Percentiles rank a stretch among this genome's conserved stretches.
phyloP scores from a whole-genome alignment of 2,113 vertebrate genomes.

The Taurulus bubalis region DNA sequence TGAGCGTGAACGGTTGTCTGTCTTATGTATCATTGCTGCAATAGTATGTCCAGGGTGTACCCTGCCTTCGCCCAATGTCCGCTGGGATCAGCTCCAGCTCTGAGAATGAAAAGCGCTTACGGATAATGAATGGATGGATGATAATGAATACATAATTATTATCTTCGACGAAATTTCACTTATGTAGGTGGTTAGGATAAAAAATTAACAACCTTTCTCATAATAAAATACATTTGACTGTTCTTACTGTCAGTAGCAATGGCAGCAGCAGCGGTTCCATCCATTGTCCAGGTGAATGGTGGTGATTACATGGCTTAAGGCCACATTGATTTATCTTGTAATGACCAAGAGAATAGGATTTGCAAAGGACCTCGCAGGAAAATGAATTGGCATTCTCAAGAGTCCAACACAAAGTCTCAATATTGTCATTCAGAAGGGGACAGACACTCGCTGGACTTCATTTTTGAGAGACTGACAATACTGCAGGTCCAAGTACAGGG shows the following conservation, averaged over 20 bases:
- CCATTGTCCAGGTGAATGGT: conserved; percentile 8
- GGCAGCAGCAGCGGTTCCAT: conserved; percentile 1
- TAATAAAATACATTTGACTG: conserved; percentile 16
- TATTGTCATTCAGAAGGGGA: conserved; percentile 37
- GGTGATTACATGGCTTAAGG: conserved; percentile 36
- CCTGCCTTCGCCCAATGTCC: not conserved
- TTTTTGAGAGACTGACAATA: conserved; percentile 15
- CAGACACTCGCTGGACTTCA: conserved; percentile 30
- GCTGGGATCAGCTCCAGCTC: not conserved
- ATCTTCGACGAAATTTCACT: not conserved
- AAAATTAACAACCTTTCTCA: not conserved
- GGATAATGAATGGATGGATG: not conserved
- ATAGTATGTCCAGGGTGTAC: too few relatives aligned
- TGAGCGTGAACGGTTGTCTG: not conserved
- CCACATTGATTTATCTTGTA: conserved; percentile 59
- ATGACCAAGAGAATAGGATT: conserved; percentile 46
- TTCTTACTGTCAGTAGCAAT: conserved; percentile 6
- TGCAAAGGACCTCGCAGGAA: conserved; percentile 34
- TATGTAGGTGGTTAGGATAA: not conserved
- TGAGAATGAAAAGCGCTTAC: not conserved
- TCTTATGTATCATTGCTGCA: not conserved
- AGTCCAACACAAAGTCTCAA: conserved; percentile 33
- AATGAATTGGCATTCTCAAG: conserved; percentile 45
- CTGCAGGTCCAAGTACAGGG: not conserved
- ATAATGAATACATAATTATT: not conserved